These are phyloP conservation scores for Thaleichthys pacificus DNA, from an alignment of 2,797 vertebrate genomes.

Conservation along the genomic window DNA sequence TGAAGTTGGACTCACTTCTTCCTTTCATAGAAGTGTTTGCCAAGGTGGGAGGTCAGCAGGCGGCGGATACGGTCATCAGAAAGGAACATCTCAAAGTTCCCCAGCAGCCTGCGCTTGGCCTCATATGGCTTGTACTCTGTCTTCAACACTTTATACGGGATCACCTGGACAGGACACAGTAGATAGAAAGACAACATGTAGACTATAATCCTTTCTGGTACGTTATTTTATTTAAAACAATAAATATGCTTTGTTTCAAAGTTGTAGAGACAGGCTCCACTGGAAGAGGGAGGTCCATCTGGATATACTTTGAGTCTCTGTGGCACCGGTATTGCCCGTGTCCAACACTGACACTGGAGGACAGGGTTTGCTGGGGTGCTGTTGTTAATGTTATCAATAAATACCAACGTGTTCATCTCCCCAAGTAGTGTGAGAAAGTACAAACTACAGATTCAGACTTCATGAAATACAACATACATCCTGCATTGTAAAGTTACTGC, in stretches of 20 bases:
- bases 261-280: conserved; percentile 54
- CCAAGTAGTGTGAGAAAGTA: background rate
- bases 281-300: conserved; percentile 35
- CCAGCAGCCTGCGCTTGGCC: conserved; percentile 85
- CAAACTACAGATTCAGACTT: too few relatives aligned
- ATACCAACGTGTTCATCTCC: background rate
- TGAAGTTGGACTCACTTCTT: conserved; percentile 82
- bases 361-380: conserved; percentile 49
- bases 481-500: background rate
- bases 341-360: conserved; percentile 35
- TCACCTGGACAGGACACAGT: conserved; percentile 75
- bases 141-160: conserved; percentile 82
- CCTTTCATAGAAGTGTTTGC: conserved; percentile 87
- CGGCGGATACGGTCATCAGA: conserved; percentile 84
- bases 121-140: conserved; percentile 91
- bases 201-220: background rate
- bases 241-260: conserved; percentile 41
- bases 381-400: background rate
- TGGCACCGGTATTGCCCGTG: conserved; percentile 44
- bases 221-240: background rate
- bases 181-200: background rate
- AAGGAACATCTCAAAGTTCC: conserved; percentile 87
- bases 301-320: conserved; percentile 47
- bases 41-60: conserved; percentile 85
- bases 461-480: too few relatives aligned